These are phyloP conservation scores for Limnodromus scolopaceus DNA, from an alignment of 2,797 vertebrate genomes.

Conservation along the genomic window DNA sequence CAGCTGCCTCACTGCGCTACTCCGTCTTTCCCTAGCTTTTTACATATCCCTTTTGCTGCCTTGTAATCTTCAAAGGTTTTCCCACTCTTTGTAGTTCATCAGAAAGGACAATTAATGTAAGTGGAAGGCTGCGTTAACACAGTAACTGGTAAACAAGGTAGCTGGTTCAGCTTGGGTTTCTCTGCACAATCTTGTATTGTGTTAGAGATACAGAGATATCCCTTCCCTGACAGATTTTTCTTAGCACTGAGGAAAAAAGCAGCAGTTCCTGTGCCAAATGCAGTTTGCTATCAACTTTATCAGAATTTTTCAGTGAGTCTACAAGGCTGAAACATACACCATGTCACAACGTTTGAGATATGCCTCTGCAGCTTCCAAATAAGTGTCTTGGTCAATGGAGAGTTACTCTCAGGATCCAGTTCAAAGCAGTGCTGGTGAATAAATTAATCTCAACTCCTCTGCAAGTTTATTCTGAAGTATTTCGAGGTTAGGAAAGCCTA, in stretches of 20 bases:
- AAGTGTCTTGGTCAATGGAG: not conserved
- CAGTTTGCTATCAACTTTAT: not conserved
- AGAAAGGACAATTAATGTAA: not conserved
- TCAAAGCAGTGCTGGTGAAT: not conserved
- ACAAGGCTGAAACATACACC: not conserved
- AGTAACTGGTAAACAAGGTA: not conserved
- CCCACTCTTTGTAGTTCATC: not conserved
- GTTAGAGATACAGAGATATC: not conserved
- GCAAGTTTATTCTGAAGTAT: not conserved
- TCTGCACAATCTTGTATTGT: not conserved
- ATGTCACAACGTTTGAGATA: too few species aligned
- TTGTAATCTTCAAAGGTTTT: not conserved
- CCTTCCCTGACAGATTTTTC: not conserved
- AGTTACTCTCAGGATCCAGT: not conserved
- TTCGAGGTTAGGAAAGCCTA: not conserved
- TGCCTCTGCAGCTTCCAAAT: not conserved
- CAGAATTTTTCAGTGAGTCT: not conserved
- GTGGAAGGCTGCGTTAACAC: not conserved
- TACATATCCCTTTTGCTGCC: not conserved
- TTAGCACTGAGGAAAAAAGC: not conserved
- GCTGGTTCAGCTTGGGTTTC: not conserved
- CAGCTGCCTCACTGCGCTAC: not conserved
- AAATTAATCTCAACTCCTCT: not conserved
- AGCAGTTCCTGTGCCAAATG: not conserved
- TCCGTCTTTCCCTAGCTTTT: not conserved